Evolutionary conservation across 2,888 invertebrate genomes (phyloP).

Genomic region (Xestia xanthographa): DNA sequence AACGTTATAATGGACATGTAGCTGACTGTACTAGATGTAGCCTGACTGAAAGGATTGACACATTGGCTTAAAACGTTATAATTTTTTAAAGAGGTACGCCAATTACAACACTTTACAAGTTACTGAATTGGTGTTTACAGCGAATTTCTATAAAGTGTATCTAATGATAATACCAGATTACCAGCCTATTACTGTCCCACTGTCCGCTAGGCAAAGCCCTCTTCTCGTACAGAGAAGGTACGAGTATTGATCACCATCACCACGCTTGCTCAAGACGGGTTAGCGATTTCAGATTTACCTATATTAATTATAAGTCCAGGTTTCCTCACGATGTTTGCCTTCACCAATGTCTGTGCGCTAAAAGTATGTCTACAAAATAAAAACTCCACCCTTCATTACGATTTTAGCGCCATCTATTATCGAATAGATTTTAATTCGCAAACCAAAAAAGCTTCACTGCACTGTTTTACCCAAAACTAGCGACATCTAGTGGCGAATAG

Average conservation of each 20-base stretch:
- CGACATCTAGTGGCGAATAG: conserved; percentile 75
- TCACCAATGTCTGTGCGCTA: too few relatives aligned
- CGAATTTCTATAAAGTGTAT: background rate
- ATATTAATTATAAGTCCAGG: too few relatives aligned
- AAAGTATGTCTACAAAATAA: background rate
- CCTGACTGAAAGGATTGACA: background rate
- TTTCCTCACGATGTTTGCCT: too few relatives aligned
- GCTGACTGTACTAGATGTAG: background rate
- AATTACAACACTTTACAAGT: background rate
- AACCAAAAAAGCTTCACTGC: background rate
- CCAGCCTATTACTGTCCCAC: too few relatives aligned
- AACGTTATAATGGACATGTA: background rate
- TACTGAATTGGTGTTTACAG: background rate
- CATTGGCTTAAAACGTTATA: too few relatives aligned
- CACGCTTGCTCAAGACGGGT: too few relatives aligned
- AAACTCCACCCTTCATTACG: conserved; percentile 11
- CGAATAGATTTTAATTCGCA: conserved; percentile 21
- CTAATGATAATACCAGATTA: too few relatives aligned
- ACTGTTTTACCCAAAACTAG: conserved; percentile 41
- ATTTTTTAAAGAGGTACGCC: background rate
- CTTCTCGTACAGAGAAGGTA: too few relatives aligned
- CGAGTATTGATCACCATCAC: too few relatives aligned
- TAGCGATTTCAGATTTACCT: too few relatives aligned
- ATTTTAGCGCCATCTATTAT: conserved; percentile 47
- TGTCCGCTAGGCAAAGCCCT: too few relatives aligned